Evolutionary conservation across 2,113 vertebrate species (phyloP), one percentile per base, ranked within the genome.

Genomic region (Oreochromis aureus): DNA sequence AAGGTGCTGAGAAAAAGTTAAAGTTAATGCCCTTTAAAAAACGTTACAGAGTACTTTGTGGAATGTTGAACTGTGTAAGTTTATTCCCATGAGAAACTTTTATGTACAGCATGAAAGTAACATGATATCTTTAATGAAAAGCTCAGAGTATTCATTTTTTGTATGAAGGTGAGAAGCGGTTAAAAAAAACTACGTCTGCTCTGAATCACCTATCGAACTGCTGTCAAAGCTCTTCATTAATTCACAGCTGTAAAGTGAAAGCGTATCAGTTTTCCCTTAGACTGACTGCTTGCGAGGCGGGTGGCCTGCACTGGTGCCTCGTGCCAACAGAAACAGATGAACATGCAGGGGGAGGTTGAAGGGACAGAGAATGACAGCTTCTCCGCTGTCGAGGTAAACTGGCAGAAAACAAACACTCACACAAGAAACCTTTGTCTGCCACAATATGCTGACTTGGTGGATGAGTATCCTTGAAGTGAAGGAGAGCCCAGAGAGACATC

Each of bases 401-500:
- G 84, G 63, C 59, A 55, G 80, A 61, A 80, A 90, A 84, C 56
- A 81, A 82, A 54, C 27, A 79, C 55, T 59, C 27, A 53, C 36
- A 10, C 54, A 48, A 78, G 79, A 54, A 89, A 79, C 59, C 30
- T n/a, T 56, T 5, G 36, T 48, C 86, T 90, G 81, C 36, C 83
- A 58, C 66, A 84, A 89, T 84, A 88, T 84, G 80, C 87, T 89
- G 83, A 93, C 81, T 87, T 82, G 89, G 88, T 86, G 46, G 27
- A 86, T 83, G 79, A 58, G 46, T 85, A 76, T 83, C 85, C 87
- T 90, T 87, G 71, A 93, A 88, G 84, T 88, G 84, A 86, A 82
- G 66, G 58, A 86, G 73, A 92, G 84, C 59, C 69, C 5, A 53
- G 76, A 90, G 79, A 88, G 85, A 90, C 81, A 88, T 80, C 56